phyloP scores from a whole-genome alignment of 2,113 vertebrate species.

The Lethenteron reissneri region DNA sequence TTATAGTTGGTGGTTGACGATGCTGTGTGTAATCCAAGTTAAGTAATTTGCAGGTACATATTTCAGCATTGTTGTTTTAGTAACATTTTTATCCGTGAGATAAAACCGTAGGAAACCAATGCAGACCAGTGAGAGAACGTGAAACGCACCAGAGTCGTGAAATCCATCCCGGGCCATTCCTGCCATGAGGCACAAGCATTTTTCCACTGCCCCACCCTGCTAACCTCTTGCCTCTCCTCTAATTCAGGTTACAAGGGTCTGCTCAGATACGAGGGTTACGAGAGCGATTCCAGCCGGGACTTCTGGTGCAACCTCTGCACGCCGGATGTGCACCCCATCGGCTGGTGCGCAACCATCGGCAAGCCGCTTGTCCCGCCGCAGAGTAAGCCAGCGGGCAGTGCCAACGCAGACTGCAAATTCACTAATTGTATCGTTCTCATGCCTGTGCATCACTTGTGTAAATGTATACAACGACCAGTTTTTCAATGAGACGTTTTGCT shows the following conservation, averaged over 20 bases:
- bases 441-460: too few species aligned
- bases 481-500: too few species aligned
- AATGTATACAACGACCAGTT: too few species aligned
- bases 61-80: neutral
- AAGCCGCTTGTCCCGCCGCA: constrained; percentile 81
- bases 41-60: neutral
- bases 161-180: too few species aligned
- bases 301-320: constrained; percentile 80
- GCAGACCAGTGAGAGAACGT: too few species aligned
- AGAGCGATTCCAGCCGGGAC: constrained; percentile 42
- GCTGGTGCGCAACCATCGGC: constrained; percentile 80
- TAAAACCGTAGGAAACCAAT: too few species aligned
- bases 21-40: neutral
- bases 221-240: constrained; percentile 3
- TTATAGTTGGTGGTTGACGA: neutral
- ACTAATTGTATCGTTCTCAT: too few species aligned
- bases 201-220: too few species aligned
- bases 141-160: too few species aligned
- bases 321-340: constrained; percentile 66
- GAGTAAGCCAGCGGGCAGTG: constrained; percentile 26
- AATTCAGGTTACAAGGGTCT: constrained; percentile 60
- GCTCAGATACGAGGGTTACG: constrained; percentile 70
- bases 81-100: too few species aligned
- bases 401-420: too few species aligned
- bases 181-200: too few species aligned